Conservation (phyloP, 2,113 vertebrate genomes). For the Dicentrarchus labrax region DNA sequence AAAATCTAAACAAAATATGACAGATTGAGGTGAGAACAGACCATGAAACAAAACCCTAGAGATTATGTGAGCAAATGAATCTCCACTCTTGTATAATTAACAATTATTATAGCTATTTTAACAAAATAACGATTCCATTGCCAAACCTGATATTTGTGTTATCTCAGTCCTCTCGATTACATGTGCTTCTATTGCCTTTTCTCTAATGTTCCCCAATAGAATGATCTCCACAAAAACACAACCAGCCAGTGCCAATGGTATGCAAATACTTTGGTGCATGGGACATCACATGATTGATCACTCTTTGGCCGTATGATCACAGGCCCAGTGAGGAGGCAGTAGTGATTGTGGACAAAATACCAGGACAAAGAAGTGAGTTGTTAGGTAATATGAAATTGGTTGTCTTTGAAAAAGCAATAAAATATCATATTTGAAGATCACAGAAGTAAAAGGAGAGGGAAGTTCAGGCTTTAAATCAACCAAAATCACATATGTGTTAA, state of each 20-base stretch:
- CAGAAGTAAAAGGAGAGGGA: neutral
- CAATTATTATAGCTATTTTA: neutral
- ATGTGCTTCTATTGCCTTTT: neutral
- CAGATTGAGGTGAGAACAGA: neutral
- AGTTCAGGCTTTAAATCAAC: neutral
- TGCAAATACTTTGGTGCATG: constrained; percentile 32
- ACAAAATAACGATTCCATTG: neutral
- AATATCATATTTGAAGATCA: neutral
- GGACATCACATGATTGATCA: neutral
- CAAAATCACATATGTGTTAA: neutral
- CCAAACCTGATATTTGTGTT: constrained; percentile 13
- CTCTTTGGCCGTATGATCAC: neutral
- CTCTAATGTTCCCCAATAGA: neutral
- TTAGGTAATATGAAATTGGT: neutral
- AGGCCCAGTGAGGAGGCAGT: neutral
- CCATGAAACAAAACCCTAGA: neutral
- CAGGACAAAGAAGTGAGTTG: too few relatives aligned
- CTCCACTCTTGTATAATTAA: neutral
- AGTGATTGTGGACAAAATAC: neutral
- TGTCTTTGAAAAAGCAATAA: constrained; percentile 5
- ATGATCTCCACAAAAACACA: neutral
- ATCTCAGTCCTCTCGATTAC: neutral
- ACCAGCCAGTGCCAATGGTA: neutral
- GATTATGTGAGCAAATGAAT: neutral
- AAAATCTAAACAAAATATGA: neutral